A percentile compares a stretch with the other conserved stretches of the same genome.
Conservation (phyloP, 2,113 vertebrate genomes). For the Chloebia gouldiae region DNA sequence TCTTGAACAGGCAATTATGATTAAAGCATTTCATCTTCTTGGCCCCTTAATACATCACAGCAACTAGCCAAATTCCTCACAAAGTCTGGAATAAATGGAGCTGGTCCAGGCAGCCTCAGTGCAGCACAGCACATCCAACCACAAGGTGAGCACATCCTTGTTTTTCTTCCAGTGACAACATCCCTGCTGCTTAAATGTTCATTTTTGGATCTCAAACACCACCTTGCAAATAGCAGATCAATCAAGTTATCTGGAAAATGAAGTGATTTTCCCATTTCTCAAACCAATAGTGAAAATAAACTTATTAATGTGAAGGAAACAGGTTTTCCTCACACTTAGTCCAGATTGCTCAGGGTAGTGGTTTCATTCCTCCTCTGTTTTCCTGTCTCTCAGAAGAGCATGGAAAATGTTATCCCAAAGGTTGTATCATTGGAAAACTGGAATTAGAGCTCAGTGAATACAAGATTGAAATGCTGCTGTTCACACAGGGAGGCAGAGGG, state of each 20-base stretch:
- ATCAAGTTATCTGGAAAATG: not conserved
- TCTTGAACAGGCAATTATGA: conserved; percentile 5
- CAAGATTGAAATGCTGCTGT: not conserved
- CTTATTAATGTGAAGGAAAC: not conserved
- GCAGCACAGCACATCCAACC: not conserved
- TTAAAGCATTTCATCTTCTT: conserved; percentile 16
- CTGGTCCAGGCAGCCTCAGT: not conserved
- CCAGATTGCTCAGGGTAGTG: not conserved
- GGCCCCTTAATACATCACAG: not conserved
- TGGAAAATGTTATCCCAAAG: not conserved
- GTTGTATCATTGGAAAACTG: not conserved
- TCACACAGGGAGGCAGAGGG: not conserved
- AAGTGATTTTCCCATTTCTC: not conserved
- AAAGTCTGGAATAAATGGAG: not conserved
- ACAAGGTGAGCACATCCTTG: not conserved
- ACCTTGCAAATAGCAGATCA: not conserved
- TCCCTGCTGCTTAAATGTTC: not conserved
- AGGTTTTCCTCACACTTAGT: accelerated
- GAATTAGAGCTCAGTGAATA: not conserved
- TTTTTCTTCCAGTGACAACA: not conserved
- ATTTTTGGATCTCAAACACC: not conserved
- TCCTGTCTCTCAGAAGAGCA: not conserved
- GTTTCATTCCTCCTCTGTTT: not conserved
- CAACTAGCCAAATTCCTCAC: not conserved
- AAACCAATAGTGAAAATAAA: not conserved